Conservation (phyloP, 2,888 invertebrate genomes). For the Melanargia galathea region DNA sequence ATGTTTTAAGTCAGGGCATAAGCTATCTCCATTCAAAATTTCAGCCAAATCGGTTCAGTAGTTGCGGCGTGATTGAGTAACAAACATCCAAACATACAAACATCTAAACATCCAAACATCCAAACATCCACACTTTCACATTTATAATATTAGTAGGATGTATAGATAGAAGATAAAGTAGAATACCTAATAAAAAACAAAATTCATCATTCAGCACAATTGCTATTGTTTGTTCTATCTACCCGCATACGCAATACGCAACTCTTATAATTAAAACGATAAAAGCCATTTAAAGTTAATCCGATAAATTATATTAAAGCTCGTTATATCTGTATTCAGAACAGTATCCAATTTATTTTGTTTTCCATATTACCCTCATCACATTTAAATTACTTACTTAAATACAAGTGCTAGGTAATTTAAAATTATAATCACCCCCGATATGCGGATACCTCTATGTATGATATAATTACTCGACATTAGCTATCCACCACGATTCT, state of each 20-base stretch:
- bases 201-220: background rate
- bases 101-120: too few species aligned
- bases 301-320: conserved; percentile 7
- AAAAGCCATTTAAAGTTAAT: conserved; percentile 11
- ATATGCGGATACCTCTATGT: too few species aligned
- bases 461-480: too few species aligned
- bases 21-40: too few species aligned
- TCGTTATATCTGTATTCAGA: background rate
- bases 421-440: background rate
- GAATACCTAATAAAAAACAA: background rate
- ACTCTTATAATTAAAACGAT: conserved; percentile 10
- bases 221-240: background rate
- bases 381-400: background rate
- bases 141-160: too few species aligned
- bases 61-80: too few species aligned
- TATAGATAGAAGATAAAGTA: background rate
- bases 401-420: background rate
- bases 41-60: too few species aligned
- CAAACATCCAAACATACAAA: too few species aligned
- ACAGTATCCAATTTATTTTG: conserved; percentile 1
- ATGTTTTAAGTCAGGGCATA: too few species aligned
- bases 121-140: too few species aligned
- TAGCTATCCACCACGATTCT: too few species aligned
- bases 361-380: background rate
- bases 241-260: conserved; percentile 1